Evolutionary conservation across 2,113 vertebrate species (phyloP), one percentile per base, ranked within the genome.

Genomic region (Trichechus manatus): DNA sequence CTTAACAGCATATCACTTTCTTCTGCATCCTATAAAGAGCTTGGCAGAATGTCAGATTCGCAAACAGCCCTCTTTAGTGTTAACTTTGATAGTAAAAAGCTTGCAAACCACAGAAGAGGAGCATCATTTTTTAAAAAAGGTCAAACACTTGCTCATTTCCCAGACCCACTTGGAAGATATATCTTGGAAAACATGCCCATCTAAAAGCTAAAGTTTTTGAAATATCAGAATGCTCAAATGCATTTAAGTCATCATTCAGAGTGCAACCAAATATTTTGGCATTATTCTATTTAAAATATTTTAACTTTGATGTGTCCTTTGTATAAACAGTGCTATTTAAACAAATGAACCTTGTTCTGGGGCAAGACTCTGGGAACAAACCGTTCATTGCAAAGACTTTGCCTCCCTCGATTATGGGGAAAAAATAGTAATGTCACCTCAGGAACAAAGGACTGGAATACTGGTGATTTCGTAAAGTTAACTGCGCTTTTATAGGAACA

Each of bases 231-330:
- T 90, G 74, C 80, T 91, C 50, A 96, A 17, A 94, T 92, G 81
- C 92, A 93, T 87, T 95, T 75, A 94, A 96, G 95, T 82, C 81
- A 93, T 90, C 85, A 66, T 97, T 94, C 78, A 97, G 90, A 75
- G 22, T 87, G 77, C 56, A 88, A 88, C 89, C 89, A 95, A 96
- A 91, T 95, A 94, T 92, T 95, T 56, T 96, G 95, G 95, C 95
- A 93, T 95, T 94, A 74, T 95, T 86, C 92, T 97, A 92, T 94
- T 97, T 88, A 92, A 97, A 96, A 78, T 92, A 94, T 72, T 98
- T 97, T 82, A 91, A 96, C 84, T 93, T 94, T 97, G 95, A 95
- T 96, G 95, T 92, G 85, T 64, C 90, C 70, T 89, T 95, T 95
- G 63, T 81, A 94, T 93, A 97, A 95, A 94, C 78, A 97, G 68